Conservation (phyloP, 2,113 vertebrate species). For the Pelecanoides urinatrix region DNA sequence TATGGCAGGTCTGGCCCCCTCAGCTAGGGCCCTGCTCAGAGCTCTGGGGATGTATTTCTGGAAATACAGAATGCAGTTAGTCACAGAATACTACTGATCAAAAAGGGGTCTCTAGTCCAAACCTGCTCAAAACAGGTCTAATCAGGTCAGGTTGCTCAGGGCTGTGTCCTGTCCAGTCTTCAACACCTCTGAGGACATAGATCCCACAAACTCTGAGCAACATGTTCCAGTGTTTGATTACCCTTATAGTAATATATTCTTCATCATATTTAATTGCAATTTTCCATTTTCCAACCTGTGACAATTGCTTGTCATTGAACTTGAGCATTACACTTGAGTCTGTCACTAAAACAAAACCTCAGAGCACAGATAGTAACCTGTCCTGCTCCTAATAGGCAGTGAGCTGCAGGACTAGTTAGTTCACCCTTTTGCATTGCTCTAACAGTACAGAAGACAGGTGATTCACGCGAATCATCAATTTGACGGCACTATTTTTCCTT, state of each 20-base stretch:
- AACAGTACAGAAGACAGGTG: neutral
- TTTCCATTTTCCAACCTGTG: neutral
- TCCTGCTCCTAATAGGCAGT: neutral
- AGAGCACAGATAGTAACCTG: neutral
- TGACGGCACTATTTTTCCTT: neutral
- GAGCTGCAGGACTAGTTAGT: neutral
- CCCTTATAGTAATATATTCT: neutral
- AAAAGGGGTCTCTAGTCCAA: neutral
- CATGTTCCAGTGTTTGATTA: neutral
- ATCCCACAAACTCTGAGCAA: neutral
- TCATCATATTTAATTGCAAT: neutral
- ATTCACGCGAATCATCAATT: neutral
- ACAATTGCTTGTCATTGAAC: neutral
- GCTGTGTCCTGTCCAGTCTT: neutral
- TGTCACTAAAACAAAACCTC: neutral
- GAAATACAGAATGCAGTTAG: neutral
- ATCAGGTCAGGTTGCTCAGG: neutral
- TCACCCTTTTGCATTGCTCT: neutral
- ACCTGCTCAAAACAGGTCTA: neutral
- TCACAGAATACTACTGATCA: neutral
- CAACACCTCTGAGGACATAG: neutral
- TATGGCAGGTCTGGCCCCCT: neutral
- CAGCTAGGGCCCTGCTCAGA: neutral
- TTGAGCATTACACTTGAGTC: neutral
- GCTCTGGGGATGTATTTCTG: neutral